These are phyloP conservation scores for Chitala chitala DNA, from an alignment of 2,113 vertebrate genomes.

Conservation along the genomic window DNA sequence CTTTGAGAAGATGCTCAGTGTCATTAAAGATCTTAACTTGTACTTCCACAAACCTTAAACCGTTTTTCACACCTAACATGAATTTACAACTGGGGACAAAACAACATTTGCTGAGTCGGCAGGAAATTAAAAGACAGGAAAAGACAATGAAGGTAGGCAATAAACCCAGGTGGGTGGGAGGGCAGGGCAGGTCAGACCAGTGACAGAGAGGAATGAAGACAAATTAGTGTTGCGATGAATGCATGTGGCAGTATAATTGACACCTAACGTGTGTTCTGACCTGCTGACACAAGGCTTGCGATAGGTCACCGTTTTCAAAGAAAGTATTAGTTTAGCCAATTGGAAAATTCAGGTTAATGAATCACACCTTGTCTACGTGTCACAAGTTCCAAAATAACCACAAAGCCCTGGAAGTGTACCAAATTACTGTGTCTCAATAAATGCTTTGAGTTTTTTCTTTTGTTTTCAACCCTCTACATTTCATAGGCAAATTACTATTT, in stretches of 20 bases:
- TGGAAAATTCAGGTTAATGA: constrained; percentile 21
- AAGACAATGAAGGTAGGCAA: neutral
- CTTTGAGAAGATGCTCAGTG: too few relatives aligned
- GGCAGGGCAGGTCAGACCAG: constrained; percentile 49
- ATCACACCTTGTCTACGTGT: constrained; percentile 17
- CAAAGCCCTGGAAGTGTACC: neutral
- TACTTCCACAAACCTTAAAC: too few relatives aligned
- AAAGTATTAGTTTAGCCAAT: constrained; percentile 28
- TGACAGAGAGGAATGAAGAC: constrained; percentile 59
- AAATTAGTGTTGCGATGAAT: constrained; percentile 51
- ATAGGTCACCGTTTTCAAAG: constrained; percentile 37
- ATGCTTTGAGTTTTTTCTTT: neutral
- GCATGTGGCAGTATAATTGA: constrained; percentile 60
- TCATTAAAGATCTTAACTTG: too few relatives aligned
- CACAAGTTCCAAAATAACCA: neutral
- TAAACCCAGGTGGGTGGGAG: neutral
- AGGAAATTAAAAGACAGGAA: neutral
- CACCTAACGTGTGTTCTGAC: constrained; percentile 58
- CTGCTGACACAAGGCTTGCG: constrained; percentile 50
- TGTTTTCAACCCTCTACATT: neutral
- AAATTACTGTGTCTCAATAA: neutral
- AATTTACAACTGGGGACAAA: neutral
- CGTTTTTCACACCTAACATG: too few relatives aligned
- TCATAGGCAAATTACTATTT: neutral
- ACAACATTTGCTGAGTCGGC: neutral